phyloP scores from a whole-genome alignment of 2,888 invertebrate species.

The Nineta flava region DNA sequence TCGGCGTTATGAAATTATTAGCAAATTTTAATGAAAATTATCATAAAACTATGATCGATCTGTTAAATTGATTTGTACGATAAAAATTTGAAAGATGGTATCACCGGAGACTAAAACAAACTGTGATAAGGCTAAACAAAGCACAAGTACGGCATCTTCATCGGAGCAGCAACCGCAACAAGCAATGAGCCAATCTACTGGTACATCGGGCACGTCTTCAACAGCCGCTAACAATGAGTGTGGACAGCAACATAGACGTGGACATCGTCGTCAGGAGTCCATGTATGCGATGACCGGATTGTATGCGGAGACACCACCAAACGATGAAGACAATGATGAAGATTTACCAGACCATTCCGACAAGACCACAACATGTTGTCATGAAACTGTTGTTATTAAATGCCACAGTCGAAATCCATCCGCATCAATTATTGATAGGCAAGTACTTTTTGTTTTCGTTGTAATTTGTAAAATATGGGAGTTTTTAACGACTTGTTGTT shows the following conservation, averaged over 20 bases:
- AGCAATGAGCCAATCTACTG: not conserved
- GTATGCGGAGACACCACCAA: slow-evolving; percentile 56
- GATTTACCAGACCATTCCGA: slow-evolving; percentile 14
- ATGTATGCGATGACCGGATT: slow-evolving; percentile 81
- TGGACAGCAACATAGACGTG: slow-evolving; percentile 21
- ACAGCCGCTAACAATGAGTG: not conserved
- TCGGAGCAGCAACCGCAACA: not conserved
- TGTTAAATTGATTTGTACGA: no score
- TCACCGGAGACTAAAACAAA: not conserved
- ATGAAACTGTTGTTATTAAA: slow-evolving; percentile 38
- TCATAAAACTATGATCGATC: no score
- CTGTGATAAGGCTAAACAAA: not conserved
- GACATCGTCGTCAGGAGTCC: slow-evolving; percentile 60
- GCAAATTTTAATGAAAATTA: no score
- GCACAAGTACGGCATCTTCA: not conserved
- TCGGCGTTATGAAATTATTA: no score
- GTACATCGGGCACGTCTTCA: not conserved
- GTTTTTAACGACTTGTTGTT: no score
- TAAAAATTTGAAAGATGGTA: not conserved
- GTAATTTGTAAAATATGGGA: no score
- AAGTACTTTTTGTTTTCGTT: slow-evolving; percentile 10
- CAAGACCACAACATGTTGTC: slow-evolving; percentile 21
- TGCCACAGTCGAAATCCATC: slow-evolving; percentile 75
- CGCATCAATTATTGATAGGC: slow-evolving; percentile 54
- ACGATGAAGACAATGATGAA: slow-evolving; percentile 34